Evolutionary conservation across 2,797 vertebrate species (phyloP), one percentile per base, ranked within the genome.

Genomic region (Arctocebus calabarensis): DNA sequence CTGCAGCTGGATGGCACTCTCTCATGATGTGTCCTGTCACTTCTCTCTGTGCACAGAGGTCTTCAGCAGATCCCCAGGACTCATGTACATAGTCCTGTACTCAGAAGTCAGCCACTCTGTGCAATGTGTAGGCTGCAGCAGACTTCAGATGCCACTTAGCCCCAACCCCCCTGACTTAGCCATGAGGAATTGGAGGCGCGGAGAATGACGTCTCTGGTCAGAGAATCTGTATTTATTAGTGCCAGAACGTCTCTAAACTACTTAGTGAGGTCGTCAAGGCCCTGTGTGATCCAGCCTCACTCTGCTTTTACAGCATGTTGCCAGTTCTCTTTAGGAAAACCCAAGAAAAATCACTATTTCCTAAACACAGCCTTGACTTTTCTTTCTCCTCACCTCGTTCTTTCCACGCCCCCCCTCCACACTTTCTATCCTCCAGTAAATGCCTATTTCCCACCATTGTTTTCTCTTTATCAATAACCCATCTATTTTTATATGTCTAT

Each of bases 401-500:
- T 71, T 94, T 62, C 10, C 68, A 10, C 62, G 17, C 14, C 27
- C 9, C n/a, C 14, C 48, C 3, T 12, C 14, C 9, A 27, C 14
- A 61, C 14, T 68, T 66, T 8, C 64, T 16, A 66, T 0, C 64
- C 16, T 32, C 16, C 32, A 66, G 32, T 37, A 55, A 86, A 74
- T 45, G 16, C 29, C 10, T 79, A 27, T 57, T 93, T 57, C 32
- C 55, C 43, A 52, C 13, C 29, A 29, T 81, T 75, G 29, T 78
- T 74, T 77, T 81, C 43, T 86, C 64, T 90, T 78, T 40, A 84
- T 87, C 61, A 34, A 23, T 84, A n/a, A 52, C 32, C 48, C 23
- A 66, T 83, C 61, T 77, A 52, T 88, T 92, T 87, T 94, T 89
- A 68, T 29, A 73, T 91, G 61, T 55, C 77, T 25, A 62, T n/a